phyloP scores from a whole-genome alignment of 1,140 invertebrate species.

The Colletes latitarsis region DNA sequence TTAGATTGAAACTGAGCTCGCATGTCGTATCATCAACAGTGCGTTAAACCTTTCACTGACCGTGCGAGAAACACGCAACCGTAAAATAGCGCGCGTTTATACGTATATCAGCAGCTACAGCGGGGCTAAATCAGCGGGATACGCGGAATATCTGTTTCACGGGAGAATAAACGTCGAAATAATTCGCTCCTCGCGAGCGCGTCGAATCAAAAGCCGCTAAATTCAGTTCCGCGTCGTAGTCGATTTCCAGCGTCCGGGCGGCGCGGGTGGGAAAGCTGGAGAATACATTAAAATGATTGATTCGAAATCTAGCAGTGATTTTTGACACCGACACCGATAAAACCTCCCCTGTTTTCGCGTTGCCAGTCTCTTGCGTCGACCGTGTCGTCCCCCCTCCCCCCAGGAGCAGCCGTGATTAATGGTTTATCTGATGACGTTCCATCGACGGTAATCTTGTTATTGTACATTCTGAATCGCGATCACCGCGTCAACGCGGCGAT shows the following conservation, averaged over 20 bases:
- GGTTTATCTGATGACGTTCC: constrained; percentile 31
- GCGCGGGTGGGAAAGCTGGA: background rate
- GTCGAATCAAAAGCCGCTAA: constrained; percentile 45
- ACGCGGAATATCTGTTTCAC: constrained; percentile 48
- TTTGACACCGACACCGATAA: constrained; percentile 43
- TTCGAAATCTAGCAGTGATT: constrained; percentile 44
- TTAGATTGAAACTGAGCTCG: background rate
- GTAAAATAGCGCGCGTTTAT: background rate
- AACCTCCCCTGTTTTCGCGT: constrained; percentile 35
- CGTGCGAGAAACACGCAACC: background rate
- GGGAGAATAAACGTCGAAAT: constrained; percentile 45
- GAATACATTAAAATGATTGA: constrained; percentile 56
- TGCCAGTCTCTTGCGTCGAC: background rate
- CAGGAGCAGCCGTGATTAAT: constrained; percentile 35
- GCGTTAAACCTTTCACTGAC: background rate
- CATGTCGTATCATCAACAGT: background rate
- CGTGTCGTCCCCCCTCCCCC: background rate
- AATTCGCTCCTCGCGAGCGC: constrained; percentile 21
- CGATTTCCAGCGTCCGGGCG: constrained; percentile 17
- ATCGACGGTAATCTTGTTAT: constrained; percentile 32
- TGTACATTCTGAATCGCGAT: constrained; percentile 2
- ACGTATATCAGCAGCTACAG: background rate
- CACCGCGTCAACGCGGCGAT: background rate
- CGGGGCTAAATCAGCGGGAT: constrained; percentile 12
- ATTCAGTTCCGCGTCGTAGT: constrained; percentile 41